Conservation (phyloP, 2,797 vertebrate species). For the Salarias fasciatus region DNA sequence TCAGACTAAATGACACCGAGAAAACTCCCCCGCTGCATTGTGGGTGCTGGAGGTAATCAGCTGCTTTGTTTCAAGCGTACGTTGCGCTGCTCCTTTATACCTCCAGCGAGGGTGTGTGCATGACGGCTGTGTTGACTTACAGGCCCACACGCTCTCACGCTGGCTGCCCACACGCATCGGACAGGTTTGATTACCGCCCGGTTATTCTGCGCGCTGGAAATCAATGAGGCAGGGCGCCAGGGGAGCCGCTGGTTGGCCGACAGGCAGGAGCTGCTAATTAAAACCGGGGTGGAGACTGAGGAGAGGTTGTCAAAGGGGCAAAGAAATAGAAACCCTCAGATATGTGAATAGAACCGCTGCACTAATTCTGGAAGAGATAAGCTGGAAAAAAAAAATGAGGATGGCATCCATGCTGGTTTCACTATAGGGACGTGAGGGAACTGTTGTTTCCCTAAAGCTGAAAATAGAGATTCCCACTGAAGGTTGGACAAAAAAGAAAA, state of each 20-base stretch:
- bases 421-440: conserved; percentile 3
- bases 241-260: conserved; percentile 49
- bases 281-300: conserved; percentile 23
- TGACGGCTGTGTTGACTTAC: conserved; percentile 16
- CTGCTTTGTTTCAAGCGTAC: conserved; percentile 14
- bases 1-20: not conserved
- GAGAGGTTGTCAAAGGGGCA: conserved; percentile 43
- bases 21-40: not conserved
- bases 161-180: conserved; percentile 33
- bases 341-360: conserved; percentile 35
- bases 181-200: conserved; percentile 56
- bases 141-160: conserved; percentile 24
- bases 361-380: conserved; percentile 34
- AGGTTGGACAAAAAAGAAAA: not conserved
- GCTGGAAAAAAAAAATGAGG: not conserved
- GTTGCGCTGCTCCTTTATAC: too few relatives aligned
- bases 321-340: conserved; percentile 33
- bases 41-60: not conserved
- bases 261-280: conserved; percentile 66
- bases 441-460: conserved; percentile 6
- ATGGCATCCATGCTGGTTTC: conserved; percentile 36
- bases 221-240: conserved; percentile 64
- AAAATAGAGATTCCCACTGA: conserved; percentile 23
- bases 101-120: conserved; percentile 7
- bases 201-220: conserved; percentile 54